These are phyloP conservation scores for Idaea straminata DNA, from an alignment of 2,888 invertebrate species.

Conservation along the genomic window DNA sequence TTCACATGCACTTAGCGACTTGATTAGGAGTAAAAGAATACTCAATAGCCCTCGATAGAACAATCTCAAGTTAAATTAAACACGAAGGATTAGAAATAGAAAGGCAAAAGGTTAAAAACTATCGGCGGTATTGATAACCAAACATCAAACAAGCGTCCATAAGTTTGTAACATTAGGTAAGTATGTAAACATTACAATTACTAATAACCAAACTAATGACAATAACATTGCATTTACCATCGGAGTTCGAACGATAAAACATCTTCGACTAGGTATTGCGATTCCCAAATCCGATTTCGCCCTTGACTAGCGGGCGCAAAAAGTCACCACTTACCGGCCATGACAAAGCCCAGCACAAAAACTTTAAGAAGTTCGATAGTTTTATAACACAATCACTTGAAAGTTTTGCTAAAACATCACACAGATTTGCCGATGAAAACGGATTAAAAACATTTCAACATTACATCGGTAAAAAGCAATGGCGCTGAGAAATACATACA, in stretches of 20 bases:
- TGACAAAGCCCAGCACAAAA: conserved; percentile 84
- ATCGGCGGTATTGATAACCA: conserved; percentile 68
- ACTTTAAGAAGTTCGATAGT: conserved; percentile 77
- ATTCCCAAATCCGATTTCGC: conserved; percentile 80
- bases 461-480: conserved; percentile 79
- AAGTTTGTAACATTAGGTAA: conserved; percentile 46
- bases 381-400: conserved; percentile 76
- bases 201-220: conserved; percentile 76
- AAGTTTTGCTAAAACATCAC: conserved; percentile 78
- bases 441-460: conserved; percentile 81
- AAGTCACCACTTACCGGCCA: conserved; percentile 89
- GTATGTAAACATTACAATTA: conserved; percentile 68
- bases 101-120: conserved; percentile 65
- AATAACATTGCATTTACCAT: conserved; percentile 81
- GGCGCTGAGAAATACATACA: conserved; percentile 78
- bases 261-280: conserved; percentile 76
- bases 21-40: conserved; percentile 27
- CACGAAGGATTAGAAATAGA: conserved; percentile 53
- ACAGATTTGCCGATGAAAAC: conserved; percentile 80
- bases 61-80: conserved; percentile 48
- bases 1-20: conserved; percentile 37
- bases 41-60: conserved; percentile 59
- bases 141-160: conserved; percentile 63
- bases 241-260: conserved; percentile 81
- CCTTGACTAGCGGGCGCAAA: conserved; percentile 79